A percentile compares a stretch with the other conserved stretches of the same genome.
These are phyloP conservation scores for Zalophus californianus DNA, from an alignment of 2,797 vertebrate genomes.

Conservation along the genomic window DNA sequence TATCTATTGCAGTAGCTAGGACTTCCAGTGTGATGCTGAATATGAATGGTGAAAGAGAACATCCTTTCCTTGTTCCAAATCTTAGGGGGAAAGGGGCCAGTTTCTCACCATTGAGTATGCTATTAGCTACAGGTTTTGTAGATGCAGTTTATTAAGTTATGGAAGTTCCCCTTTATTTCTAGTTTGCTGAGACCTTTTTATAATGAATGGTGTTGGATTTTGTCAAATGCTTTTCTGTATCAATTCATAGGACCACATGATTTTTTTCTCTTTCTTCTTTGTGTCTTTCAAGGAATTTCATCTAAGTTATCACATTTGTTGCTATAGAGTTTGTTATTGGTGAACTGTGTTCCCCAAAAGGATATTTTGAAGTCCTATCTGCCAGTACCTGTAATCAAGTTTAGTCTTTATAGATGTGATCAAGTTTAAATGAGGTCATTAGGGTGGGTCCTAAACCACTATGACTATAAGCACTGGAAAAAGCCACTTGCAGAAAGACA, in stretches of 20 bases:
- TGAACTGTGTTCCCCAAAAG: background rate
- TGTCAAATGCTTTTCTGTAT: background rate
- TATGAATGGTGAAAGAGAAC: background rate
- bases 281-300: background rate
- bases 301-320: background rate
- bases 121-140: background rate
- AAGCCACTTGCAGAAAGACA: background rate
- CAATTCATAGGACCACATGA: background rate
- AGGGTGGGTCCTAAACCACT: background rate
- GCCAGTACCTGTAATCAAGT: background rate
- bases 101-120: background rate
- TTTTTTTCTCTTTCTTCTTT: background rate
- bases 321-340: background rate
- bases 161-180: background rate
- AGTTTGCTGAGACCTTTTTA: background rate
- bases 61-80: background rate
- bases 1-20: background rate
- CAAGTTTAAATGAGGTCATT: background rate
- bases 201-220: background rate
- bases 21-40: background rate
- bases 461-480: background rate
- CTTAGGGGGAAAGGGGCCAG: background rate
- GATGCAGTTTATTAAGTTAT: background rate
- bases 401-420: background rate
- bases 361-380: background rate